Conservation (phyloP, 2,888 invertebrate genomes). For the Aporophyla nigra region DNA sequence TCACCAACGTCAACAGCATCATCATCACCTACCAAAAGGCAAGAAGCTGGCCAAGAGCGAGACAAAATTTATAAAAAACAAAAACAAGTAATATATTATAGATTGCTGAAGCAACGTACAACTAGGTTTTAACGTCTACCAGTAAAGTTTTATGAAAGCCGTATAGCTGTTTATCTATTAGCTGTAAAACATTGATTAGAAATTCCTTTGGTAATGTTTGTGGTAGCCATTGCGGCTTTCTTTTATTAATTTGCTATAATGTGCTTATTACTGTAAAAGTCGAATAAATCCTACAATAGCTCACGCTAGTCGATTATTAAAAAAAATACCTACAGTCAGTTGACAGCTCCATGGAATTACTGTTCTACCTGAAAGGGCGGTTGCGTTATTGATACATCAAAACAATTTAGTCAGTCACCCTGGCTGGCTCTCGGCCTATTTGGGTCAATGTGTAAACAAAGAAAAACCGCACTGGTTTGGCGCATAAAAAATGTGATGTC, state of each 20-base stretch:
- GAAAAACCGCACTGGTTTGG: conserved; percentile 19
- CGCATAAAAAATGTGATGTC: background rate
- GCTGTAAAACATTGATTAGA: conserved; percentile 57
- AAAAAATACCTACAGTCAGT: too few species aligned
- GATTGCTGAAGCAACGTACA: conserved; percentile 21
- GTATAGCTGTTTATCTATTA: conserved; percentile 42
- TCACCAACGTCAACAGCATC: background rate
- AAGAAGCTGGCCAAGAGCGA: background rate
- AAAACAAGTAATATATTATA: background rate
- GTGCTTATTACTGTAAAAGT: too few species aligned
- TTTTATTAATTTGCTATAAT: background rate
- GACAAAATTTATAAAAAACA: too few species aligned
- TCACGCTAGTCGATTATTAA: background rate
- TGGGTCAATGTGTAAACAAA: conserved; percentile 57
- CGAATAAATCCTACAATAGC: background rate
- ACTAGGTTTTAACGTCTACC: conserved; percentile 32
- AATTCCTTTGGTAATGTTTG: conserved; percentile 28
- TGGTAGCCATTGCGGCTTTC: background rate
- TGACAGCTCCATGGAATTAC: conserved; percentile 4
- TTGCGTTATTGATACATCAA: conserved; percentile 50
- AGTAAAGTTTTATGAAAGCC: conserved; percentile 54
- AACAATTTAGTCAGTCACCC: conserved; percentile 45
- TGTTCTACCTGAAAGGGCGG: conserved; percentile 23
- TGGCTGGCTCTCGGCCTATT: conserved; percentile 36
- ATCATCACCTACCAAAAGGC: background rate